Evolutionary conservation across 2,888 invertebrate genomes (phyloP).

Genomic region (Drosophila silvestris): DNA sequence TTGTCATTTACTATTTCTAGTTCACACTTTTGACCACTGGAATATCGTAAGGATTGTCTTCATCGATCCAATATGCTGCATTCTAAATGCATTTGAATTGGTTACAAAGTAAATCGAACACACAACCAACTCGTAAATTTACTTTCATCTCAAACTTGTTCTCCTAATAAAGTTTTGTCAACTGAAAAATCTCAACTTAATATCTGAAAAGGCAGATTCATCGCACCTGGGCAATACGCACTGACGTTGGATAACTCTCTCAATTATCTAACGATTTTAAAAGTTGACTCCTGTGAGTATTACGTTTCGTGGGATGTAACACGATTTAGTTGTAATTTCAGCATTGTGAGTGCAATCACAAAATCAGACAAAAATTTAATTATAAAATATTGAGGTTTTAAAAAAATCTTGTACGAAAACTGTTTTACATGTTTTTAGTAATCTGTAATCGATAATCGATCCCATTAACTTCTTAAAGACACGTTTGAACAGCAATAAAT

Average conservation of each 20-base stretch:
- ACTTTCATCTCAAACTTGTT: constrained; percentile 36
- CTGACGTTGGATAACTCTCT: too few relatives aligned
- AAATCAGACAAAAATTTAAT: neutral
- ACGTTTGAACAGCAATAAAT: neutral
- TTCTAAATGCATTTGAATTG: neutral
- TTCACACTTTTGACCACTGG: constrained; percentile 37
- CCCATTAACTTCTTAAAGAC: neutral
- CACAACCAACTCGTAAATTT: constrained; percentile 41
- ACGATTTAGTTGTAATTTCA: too few relatives aligned
- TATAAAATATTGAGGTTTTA: neutral
- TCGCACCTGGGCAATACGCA: neutral
- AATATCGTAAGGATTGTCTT: constrained; percentile 26
- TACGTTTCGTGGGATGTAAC: neutral
- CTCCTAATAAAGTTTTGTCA: neutral
- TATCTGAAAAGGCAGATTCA: constrained; percentile 5
- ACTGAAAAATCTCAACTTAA: constrained; percentile 34
- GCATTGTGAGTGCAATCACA: neutral
- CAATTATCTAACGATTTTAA: neutral
- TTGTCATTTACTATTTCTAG: constrained; percentile 13
- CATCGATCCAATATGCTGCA: constrained; percentile 36
- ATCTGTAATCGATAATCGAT: neutral
- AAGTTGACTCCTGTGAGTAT: neutral
- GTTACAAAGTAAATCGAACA: neutral
- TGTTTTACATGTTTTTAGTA: neutral
- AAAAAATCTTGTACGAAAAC: neutral